Percentiles rank a stretch among this genome's conserved stretches.
Evolutionary conservation across 1,140 invertebrate genomes (phyloP).

Genomic region (Meloidogyne chitwoodi): DNA sequence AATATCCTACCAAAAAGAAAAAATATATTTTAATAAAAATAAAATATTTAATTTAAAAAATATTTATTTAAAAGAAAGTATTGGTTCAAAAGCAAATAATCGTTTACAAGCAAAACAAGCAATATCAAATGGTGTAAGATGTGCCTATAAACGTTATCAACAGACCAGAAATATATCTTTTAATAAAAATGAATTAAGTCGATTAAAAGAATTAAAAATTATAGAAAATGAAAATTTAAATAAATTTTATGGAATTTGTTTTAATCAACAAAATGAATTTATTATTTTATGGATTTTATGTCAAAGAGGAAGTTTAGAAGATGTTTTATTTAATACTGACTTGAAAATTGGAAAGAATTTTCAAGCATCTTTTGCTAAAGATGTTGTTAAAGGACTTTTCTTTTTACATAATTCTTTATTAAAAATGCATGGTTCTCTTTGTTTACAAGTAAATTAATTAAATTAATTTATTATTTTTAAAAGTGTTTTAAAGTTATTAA

Average conservation of each 20-base stretch:
- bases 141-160: constrained; percentile 47
- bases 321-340: constrained; percentile 59
- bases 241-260: constrained; percentile 56
- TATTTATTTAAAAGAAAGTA: constrained; percentile 27
- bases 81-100: constrained; percentile 35
- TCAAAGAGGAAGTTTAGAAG: constrained; percentile 42
- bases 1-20: too few species aligned
- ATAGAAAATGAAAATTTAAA: constrained; percentile 57
- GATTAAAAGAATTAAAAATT: constrained; percentile 52
- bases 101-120: constrained; percentile 39
- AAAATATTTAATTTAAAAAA: too few species aligned
- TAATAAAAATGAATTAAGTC: constrained; percentile 41
- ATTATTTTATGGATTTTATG: constrained; percentile 51
- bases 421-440: constrained; percentile 53
- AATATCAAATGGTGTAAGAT: constrained; percentile 45
- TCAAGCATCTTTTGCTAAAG: constrained; percentile 60
- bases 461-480: too few species aligned
- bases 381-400: constrained; percentile 56
- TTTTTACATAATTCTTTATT: constrained; percentile 53
- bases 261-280: constrained; percentile 57
- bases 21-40: too few species aligned
- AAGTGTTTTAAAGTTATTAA: too few species aligned
- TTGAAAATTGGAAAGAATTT: constrained; percentile 56
- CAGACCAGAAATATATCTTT: constrained; percentile 53
- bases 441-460: constrained; percentile 35